Conservation (phyloP, 1,140 invertebrate species). For the Zaprionus africanus region DNA sequence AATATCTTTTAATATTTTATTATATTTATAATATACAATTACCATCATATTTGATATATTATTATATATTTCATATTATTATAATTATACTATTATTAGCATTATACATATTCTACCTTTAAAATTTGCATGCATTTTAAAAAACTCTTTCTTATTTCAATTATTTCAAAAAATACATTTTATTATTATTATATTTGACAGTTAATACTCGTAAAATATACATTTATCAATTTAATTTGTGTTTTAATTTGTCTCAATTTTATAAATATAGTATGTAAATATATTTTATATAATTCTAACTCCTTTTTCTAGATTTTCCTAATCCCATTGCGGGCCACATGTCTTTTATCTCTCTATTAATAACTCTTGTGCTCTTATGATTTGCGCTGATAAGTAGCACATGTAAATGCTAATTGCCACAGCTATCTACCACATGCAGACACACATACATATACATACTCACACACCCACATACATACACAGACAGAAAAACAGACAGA, state of each 20-base stretch:
- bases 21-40: too few species aligned
- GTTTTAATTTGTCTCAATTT: not conserved
- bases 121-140: too few species aligned
- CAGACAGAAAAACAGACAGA: not conserved
- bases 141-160: too few species aligned
- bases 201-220: not conserved
- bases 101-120: too few species aligned
- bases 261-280: not conserved
- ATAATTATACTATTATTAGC: too few species aligned
- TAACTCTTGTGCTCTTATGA: constrained; percentile 25
- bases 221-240: not conserved
- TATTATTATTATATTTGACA: too few species aligned
- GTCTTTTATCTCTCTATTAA: constrained; percentile 30
- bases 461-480: not conserved
- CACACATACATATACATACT: not conserved
- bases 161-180: too few species aligned
- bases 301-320: not conserved
- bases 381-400: constrained; percentile 48
- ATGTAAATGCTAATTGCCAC: constrained; percentile 63
- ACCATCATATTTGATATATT: too few species aligned
- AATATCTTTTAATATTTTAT: too few species aligned
- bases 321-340: not conserved
- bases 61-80: too few species aligned
- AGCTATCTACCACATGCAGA: constrained; percentile 38
- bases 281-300: not conserved